A percentile compares a stretch with the other conserved stretches of the same genome.
Evolutionary conservation across 2,797 vertebrate species (phyloP).

Genomic region (Selene dorsalis): DNA sequence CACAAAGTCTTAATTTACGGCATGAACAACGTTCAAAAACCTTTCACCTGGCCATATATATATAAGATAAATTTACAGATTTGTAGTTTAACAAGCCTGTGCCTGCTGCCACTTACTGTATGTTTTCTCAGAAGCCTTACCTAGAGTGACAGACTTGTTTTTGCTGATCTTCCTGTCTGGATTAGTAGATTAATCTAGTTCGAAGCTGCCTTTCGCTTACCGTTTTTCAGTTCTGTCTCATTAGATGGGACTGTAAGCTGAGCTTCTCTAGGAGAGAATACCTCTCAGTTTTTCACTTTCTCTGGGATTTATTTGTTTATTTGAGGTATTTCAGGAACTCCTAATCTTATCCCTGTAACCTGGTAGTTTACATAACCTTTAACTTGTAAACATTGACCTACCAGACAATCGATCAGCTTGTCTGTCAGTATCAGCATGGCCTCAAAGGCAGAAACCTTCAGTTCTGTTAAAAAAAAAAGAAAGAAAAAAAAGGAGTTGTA

Average conservation of each 20-base stretch:
- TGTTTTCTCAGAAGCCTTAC: neutral
- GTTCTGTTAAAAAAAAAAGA: neutral
- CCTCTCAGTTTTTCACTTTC: constrained; percentile 22
- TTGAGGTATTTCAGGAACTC: constrained; percentile 65
- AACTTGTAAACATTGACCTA: constrained; percentile 58
- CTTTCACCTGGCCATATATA: neutral
- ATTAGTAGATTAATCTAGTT: constrained; percentile 24
- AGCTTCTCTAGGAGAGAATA: constrained; percentile 28
- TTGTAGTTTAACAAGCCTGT: neutral
- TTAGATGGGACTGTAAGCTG: constrained; percentile 62
- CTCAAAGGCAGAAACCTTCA: constrained; percentile 24
- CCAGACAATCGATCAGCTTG: constrained; percentile 45
- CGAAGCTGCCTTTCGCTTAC: constrained; percentile 16
- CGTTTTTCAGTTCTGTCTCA: constrained; percentile 45
- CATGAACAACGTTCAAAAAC: neutral
- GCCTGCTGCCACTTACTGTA: neutral
- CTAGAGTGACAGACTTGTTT: neutral
- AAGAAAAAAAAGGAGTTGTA: neutral
- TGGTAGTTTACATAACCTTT: constrained; percentile 64
- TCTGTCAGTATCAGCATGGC: constrained; percentile 27
- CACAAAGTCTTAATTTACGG: too few relatives aligned
- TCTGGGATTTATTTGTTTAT: constrained; percentile 64
- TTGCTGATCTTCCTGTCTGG: constrained; percentile 1
- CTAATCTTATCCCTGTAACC: constrained; percentile 57
- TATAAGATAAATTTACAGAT: constrained; percentile 2